Percentiles rank a stretch among this genome's conserved stretches.
phyloP scores from a whole-genome alignment of 2,888 invertebrate species.

The Axea sp. region DNA sequence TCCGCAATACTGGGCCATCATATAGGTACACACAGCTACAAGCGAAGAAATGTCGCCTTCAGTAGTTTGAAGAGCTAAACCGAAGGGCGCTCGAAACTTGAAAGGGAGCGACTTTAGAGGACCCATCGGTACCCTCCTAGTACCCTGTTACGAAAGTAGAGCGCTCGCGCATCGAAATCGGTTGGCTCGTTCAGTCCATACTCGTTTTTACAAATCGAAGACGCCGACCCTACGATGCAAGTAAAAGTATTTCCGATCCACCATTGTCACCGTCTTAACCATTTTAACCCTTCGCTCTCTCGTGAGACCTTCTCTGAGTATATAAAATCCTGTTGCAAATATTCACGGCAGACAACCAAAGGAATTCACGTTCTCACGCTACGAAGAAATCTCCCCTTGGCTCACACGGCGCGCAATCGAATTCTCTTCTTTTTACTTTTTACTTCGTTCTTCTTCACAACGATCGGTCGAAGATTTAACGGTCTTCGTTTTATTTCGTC shows the following conservation, averaged over 20 bases:
- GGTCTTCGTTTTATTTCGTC: conserved; percentile 63
- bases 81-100: conserved; percentile 29
- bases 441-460: conserved; percentile 61
- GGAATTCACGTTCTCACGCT: conserved; percentile 74
- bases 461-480: conserved; percentile 66
- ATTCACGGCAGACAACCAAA: conserved; percentile 71
- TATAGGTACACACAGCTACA: too few relatives aligned
- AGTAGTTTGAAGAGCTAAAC: neutral
- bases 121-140: conserved; percentile 56
- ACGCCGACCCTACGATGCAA: conserved; percentile 1
- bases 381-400: conserved; percentile 59
- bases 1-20: too few relatives aligned
- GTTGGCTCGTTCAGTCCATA: conserved; percentile 12
- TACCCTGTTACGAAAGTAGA: conserved; percentile 70
- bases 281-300: conserved; percentile 42
- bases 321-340: conserved; percentile 69
- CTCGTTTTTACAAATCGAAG: conserved; percentile 3
- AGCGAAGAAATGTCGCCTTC: conserved; percentile 19
- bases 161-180: conserved; percentile 59
- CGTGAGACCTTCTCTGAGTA: conserved; percentile 65
- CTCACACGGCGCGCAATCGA: conserved; percentile 49
- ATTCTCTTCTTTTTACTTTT: conserved; percentile 42
- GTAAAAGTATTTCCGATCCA: conserved; percentile 1
- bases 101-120: conserved; percentile 45
- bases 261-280: conserved; percentile 2